Evolutionary conservation across 1,140 invertebrate species (phyloP), one percentile per base, ranked within the genome.

Genomic region (Chymomyza costata): DNA sequence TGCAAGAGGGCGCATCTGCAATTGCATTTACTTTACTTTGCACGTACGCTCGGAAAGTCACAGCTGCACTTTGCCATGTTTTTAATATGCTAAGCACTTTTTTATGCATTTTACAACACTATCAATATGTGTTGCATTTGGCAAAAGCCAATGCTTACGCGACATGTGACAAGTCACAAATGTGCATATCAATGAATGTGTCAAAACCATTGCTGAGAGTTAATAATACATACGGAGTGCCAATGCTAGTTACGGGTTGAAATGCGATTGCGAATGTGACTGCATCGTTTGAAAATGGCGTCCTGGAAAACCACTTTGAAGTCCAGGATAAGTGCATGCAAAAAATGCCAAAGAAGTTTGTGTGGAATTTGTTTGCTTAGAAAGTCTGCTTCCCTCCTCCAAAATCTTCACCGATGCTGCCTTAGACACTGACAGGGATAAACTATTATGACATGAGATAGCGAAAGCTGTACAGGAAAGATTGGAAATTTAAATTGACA

Each of bases 41-140:
- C 64, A 66, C 64, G 64, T 66, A 54, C 46, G 41, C 18, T 25
- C 65, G 49, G 14, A 61, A 50, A 62, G 65, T 51, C 64, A 50
- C 31, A 46, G 52, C 48, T 61, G 57, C 57, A 61, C 38, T 58
- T 46, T 44, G 65, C 58, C 39, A 67, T 68, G 65, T 68, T 68
- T 68, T 68, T 68, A 68, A 68, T 68, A 68, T 68, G 65, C 65
- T 68, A 68, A 68, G 65, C 65, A 68, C 65, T 68, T 48, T 61
- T 68, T 62, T 61, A 67, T 68, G 51, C 65, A 52, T 62, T 68
- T 68, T 62, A 62, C 65, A 68, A 68, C 65, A 66, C 62, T 67
- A 66, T 67, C 62, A 47, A 65, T 65, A 45, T 35, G 51, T 19
- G 32, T 51, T 50, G 54, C 21, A 13, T 38, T 38, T 38, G 8